phyloP scores from a whole-genome alignment of 2,888 invertebrate species.

The Heliconius erato region DNA sequence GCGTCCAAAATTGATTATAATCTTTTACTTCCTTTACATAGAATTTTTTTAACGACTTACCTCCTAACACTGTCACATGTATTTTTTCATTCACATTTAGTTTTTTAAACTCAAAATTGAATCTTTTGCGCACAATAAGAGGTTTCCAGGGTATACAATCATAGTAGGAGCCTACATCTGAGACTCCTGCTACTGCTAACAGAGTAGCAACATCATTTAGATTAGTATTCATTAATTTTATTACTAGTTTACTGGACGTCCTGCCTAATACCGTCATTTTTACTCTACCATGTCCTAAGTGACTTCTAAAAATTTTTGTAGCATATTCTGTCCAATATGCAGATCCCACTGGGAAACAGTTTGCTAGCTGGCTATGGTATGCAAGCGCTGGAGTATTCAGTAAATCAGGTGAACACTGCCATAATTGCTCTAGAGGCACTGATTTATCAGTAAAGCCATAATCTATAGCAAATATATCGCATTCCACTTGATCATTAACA shows the following conservation, averaged over 20 bases:
- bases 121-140: constrained; percentile 39
- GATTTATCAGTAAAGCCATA: constrained; percentile 57
- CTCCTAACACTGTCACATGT: constrained; percentile 55
- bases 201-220: constrained; percentile 60
- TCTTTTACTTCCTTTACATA: constrained; percentile 57
- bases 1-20: constrained; percentile 52
- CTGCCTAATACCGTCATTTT: constrained; percentile 54
- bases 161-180: constrained; percentile 50
- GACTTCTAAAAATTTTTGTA: constrained; percentile 57
- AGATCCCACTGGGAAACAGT: constrained; percentile 54
- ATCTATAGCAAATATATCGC: constrained; percentile 58
- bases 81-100: constrained; percentile 50
- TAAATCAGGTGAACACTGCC: constrained; percentile 38
- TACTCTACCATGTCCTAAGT: constrained; percentile 54
- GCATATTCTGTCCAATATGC: constrained; percentile 47
- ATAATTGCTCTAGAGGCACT: constrained; percentile 50
- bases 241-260: constrained; percentile 49
- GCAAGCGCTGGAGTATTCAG: constrained; percentile 52
- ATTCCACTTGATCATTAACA: constrained; percentile 38
- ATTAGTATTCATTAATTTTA: constrained; percentile 56
- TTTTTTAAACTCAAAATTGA: constrained; percentile 51
- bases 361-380: constrained; percentile 56
- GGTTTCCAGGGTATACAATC: constrained; percentile 45
- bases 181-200: constrained; percentile 54
- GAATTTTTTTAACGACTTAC: constrained; percentile 54